These are phyloP conservation scores for Camptogramma bilineatum DNA, from an alignment of 2,888 invertebrate species.

Conservation along the genomic window DNA sequence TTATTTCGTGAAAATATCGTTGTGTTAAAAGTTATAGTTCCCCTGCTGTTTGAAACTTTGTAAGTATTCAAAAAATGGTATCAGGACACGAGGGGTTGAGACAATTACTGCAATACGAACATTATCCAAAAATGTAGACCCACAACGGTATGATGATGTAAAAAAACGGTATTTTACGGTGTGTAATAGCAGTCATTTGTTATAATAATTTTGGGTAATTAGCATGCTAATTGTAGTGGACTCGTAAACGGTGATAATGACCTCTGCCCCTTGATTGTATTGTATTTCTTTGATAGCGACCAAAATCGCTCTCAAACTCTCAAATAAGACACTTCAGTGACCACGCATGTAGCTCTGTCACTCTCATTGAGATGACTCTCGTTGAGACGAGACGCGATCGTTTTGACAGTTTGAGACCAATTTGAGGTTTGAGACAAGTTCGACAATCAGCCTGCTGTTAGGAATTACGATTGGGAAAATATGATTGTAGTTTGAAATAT, in stretches of 20 bases:
- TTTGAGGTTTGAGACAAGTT: too few relatives aligned
- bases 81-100: slow-evolving; percentile 16
- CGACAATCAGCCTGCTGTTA: too few relatives aligned
- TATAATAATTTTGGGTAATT: slow-evolving; percentile 22
- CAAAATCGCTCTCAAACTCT: too few relatives aligned
- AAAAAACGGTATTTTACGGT: slow-evolving; percentile 14
- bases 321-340: too few relatives aligned
- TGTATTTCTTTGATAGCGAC: too few relatives aligned
- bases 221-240: slow-evolving; percentile 11
- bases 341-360: too few relatives aligned
- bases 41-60: slow-evolving; percentile 5
- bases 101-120: slow-evolving; percentile 27
- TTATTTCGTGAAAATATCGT: not conserved
- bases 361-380: too few relatives aligned
- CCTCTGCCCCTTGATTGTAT: not conserved
- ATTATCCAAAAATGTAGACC: slow-evolving; percentile 18
- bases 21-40: not conserved
- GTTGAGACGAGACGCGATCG: too few relatives aligned
- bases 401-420: too few relatives aligned
- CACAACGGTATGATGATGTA: slow-evolving; percentile 17
- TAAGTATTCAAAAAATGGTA: slow-evolving; percentile 14
- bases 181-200: slow-evolving; percentile 20
- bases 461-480: too few relatives aligned
- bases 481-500: too few relatives aligned
- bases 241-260: slow-evolving; percentile 19